These are phyloP conservation scores for Ciconia boyciana DNA, from an alignment of 2,113 vertebrate species.

Conservation along the genomic window DNA sequence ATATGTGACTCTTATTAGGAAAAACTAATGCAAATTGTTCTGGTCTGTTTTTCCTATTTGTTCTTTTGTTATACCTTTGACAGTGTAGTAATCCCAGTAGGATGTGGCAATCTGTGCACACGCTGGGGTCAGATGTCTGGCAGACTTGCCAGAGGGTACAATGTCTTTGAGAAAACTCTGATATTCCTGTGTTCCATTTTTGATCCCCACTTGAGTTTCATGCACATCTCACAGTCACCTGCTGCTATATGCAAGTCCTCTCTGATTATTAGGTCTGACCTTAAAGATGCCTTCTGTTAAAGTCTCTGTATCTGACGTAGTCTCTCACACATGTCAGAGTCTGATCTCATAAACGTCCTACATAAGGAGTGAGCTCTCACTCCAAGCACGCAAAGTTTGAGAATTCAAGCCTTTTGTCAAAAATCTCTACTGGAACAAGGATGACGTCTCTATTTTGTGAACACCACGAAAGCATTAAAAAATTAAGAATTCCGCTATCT, in stretches of 20 bases:
- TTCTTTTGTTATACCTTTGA: not conserved
- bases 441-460: not conserved
- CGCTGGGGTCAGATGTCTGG: not conserved
- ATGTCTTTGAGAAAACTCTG: not conserved
- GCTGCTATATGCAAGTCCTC: not conserved
- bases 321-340: not conserved
- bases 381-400: not conserved
- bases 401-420: not conserved
- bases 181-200: not conserved
- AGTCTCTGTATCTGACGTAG: not conserved
- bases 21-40: not conserved
- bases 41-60: not conserved
- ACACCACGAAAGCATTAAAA: not conserved
- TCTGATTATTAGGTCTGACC: not conserved
- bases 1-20: not conserved
- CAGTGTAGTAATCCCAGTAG: not conserved
- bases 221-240: not conserved
- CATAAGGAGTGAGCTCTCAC: not conserved
- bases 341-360: not conserved
- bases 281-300: not conserved
- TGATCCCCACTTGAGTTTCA: not conserved
- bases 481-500: not conserved
- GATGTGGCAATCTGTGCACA: not conserved
- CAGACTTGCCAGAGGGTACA: not conserved
- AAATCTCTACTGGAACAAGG: not conserved